A percentile compares a stretch with the other conserved stretches of the same genome.
phyloP scores from a whole-genome alignment of 2,113 vertebrate species.

The Oncorhynchus tshawytscha region DNA sequence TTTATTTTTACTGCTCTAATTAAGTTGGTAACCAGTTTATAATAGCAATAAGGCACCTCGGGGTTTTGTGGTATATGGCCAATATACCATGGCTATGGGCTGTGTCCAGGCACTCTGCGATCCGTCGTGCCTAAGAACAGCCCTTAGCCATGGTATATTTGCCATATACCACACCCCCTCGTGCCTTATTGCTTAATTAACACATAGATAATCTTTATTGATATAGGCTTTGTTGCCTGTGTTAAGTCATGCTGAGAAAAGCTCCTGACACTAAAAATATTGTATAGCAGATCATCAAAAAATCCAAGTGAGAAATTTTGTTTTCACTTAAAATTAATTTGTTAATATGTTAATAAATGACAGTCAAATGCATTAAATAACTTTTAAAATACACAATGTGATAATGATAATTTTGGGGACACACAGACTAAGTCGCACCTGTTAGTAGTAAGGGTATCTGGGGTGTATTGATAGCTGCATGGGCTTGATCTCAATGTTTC shows the following conservation, averaged over 20 bases:
- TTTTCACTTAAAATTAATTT: neutral
- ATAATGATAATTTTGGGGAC: neutral
- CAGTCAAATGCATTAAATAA: neutral
- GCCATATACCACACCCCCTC: no score
- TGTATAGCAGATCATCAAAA: neutral
- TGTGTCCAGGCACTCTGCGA: no score
- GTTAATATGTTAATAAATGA: neutral
- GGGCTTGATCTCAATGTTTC: conserved; percentile 31
- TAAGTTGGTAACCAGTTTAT: no score
- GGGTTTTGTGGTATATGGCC: no score
- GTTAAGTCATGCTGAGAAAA: no score
- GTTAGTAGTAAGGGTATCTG: neutral
- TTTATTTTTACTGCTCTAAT: no score
- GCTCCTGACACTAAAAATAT: conserved; percentile 14
- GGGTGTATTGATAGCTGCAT: conserved; percentile 10
- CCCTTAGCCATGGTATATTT: no score
- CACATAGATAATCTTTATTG: no score
- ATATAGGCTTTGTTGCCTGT: no score
- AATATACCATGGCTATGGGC: no score
- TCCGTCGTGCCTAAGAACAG: no score
- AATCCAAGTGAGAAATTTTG: neutral
- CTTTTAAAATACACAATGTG: neutral
- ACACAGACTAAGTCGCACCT: neutral
- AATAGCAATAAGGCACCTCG: no score
- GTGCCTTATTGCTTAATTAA: neutral